A percentile compares a stretch with the other conserved stretches of the same genome.
These are phyloP conservation scores for Drosophila tristis DNA, from an alignment of 1,140 invertebrate species.

Conservation along the genomic window DNA sequence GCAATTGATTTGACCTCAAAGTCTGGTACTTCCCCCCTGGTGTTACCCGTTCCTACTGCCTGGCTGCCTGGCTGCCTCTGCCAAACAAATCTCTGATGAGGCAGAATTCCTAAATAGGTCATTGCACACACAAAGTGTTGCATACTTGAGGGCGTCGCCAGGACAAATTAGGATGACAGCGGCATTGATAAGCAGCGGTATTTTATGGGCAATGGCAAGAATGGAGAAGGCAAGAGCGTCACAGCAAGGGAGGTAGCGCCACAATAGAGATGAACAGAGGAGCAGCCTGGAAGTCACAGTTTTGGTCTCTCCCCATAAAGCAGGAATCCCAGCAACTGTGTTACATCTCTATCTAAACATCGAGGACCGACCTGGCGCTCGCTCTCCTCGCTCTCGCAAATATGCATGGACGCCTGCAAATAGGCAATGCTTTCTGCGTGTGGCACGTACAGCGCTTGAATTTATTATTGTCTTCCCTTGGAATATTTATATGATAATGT, in stretches of 20 bases:
- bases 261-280: background rate
- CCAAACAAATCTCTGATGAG: background rate
- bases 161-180: conserved; percentile 33
- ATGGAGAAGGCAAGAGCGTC: background rate
- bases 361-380: no score
- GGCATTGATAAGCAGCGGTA: conserved; percentile 14
- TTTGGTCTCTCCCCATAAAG: no score
- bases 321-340: no score
- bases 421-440: conserved; percentile 48
- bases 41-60: no score
- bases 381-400: conserved; percentile 5
- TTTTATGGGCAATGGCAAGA: background rate
- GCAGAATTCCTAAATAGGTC: conserved; percentile 41
- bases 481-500: conserved; percentile 34
- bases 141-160: conserved; percentile 20
- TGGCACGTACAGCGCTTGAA: conserved; percentile 55
- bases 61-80: no score
- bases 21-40: background rate
- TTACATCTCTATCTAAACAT: background rate
- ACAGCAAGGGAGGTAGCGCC: background rate
- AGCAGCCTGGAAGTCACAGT: background rate
- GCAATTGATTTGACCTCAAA: conserved; percentile 39
- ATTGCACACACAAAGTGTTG: conserved; percentile 37
- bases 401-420: conserved; percentile 53
- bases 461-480: conserved; percentile 53